A percentile compares a stretch with the other conserved stretches of the same genome.
phyloP scores from a whole-genome alignment of 2,113 vertebrate genomes.

The Rhipidura dahli region DNA sequence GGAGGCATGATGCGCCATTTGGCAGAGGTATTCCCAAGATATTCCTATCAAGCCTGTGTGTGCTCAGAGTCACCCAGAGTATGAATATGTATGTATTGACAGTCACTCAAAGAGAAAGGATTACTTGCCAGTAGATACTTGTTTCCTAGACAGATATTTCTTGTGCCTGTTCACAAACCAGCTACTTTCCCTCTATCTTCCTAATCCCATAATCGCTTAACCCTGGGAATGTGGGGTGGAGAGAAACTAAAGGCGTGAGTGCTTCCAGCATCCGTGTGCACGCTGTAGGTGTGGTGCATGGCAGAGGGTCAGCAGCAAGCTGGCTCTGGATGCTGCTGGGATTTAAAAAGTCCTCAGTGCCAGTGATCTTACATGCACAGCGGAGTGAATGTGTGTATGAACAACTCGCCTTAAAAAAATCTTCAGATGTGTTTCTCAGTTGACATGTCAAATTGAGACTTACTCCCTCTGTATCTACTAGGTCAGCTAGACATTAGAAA shows the following conservation, averaged over 20 bases:
- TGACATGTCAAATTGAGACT: not conserved
- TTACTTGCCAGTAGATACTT: constrained; percentile 25
- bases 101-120: not conserved
- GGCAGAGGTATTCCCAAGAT: not conserved
- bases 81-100: not conserved
- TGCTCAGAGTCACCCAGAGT: not conserved
- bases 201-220: constrained; percentile 23
- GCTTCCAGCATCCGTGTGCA: not conserved
- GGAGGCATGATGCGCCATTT: not conserved
- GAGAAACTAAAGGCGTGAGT: not conserved
- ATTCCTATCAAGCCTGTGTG: not conserved
- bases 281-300: not conserved
- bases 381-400: not conserved
- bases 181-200: constrained; percentile 27
- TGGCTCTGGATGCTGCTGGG: not conserved
- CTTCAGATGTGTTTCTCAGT: not conserved
- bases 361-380: not conserved
- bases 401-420: not conserved
- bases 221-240: not conserved
- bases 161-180: not conserved
- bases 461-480: not conserved
- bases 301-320: not conserved
- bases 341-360: not conserved
- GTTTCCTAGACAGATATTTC: constrained; percentile 51
- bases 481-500: not conserved